These are phyloP conservation scores for Zosterops japonicus DNA, from an alignment of 2,113 vertebrate species.

Conservation along the genomic window DNA sequence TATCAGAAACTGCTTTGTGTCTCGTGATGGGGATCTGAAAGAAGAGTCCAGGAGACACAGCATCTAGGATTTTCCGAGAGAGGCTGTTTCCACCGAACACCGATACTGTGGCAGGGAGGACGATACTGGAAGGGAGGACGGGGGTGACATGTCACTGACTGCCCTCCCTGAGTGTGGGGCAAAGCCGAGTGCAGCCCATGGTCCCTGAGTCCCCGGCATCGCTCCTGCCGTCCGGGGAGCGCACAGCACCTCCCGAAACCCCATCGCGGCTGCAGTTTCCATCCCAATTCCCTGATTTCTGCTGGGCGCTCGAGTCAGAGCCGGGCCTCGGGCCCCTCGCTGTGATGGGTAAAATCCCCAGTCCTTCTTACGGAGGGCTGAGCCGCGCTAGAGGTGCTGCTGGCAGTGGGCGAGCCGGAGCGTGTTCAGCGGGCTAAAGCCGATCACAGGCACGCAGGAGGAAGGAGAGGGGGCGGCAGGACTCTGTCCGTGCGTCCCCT, in stretches of 20 bases:
- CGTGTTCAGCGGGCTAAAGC: fast-evolving
- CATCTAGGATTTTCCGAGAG: not conserved
- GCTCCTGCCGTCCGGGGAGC: not conserved
- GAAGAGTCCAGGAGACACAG: not conserved
- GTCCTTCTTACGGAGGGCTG: not conserved
- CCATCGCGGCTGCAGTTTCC: not conserved
- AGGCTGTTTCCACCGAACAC: not conserved
- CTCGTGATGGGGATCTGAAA: not conserved
- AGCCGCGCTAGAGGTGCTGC: fast-evolving
- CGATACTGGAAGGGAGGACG: fast-evolving
- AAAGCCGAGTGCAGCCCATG: not conserved
- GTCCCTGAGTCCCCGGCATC: not conserved
- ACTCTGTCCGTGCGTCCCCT: not conserved
- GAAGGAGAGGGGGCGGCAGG: not conserved
- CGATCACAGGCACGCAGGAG: not conserved
- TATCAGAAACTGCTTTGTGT: not conserved
- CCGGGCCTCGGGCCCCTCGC: not conserved
- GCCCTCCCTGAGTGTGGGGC: not conserved
- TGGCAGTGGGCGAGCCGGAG: not conserved
- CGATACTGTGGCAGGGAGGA: not conserved
- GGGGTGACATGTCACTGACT: not conserved
- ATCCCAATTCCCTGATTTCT: not conserved
- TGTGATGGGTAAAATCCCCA: not conserved
- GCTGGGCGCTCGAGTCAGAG: fast-evolving
- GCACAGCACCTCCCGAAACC: not conserved